A percentile compares a stretch with the other conserved stretches of the same genome.
Conservation (phyloP, 2,888 invertebrate genomes). For the Eupelmus urozonus region DNA sequence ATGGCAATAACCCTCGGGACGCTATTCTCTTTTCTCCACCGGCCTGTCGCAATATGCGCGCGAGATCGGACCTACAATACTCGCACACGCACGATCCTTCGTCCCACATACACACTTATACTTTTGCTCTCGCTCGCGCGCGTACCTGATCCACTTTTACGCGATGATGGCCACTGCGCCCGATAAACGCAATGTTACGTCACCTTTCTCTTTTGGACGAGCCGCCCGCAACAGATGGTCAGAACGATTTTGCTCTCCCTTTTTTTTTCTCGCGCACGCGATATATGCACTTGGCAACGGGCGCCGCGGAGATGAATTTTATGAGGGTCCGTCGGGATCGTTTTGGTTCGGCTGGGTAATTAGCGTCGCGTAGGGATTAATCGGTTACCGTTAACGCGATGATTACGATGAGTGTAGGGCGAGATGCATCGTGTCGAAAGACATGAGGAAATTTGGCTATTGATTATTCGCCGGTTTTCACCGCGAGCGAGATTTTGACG, state of each 20-base stretch:
- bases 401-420: too few species aligned
- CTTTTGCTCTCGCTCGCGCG: neutral
- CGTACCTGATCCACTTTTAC: constrained; percentile 47
- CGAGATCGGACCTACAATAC: neutral
- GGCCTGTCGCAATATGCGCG: constrained; percentile 15
- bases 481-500: neutral
- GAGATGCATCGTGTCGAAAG: neutral
- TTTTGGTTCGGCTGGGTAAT: neutral
- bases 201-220: constrained; percentile 40
- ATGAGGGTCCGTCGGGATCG: neutral
- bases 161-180: neutral
- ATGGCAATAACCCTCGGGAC: constrained; percentile 40
- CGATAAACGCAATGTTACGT: constrained; percentile 40
- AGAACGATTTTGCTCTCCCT: neutral
- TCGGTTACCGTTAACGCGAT: neutral
- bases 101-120: constrained; percentile 7
- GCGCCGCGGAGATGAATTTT: neutral
- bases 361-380: neutral
- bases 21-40: constrained; percentile 12
- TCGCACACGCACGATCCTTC: neutral
- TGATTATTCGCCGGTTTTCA: neutral
- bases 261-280: too few species aligned
- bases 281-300: neutral
- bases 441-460: neutral
- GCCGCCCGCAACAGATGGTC: neutral